A percentile compares a stretch with the other conserved stretches of the same genome.
These are phyloP conservation scores for Epizoanthus illoricatus DNA, from an alignment of 92 coral and sea anemone genomes.

Conservation along the genomic window DNA sequence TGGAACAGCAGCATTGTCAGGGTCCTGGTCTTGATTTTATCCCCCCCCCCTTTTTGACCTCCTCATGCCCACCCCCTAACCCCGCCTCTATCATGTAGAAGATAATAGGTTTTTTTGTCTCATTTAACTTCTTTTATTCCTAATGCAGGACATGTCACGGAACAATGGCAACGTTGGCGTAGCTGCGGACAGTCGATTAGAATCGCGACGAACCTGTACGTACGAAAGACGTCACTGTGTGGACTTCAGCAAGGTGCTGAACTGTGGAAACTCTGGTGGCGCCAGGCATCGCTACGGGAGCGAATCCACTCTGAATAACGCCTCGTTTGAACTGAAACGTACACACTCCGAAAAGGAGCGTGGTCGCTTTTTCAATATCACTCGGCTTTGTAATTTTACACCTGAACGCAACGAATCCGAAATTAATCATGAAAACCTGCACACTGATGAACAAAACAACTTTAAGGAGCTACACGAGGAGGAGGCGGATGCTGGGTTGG, in stretches of 20 bases:
- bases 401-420: slow-evolving; percentile 16
- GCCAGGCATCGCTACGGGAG: background rate
- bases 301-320: slow-evolving; percentile 26
- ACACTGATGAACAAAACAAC: slow-evolving; percentile 12
- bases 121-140: background rate
- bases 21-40: too few species aligned
- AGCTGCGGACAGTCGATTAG: background rate
- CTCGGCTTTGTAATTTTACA: slow-evolving; percentile 31
- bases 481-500: background rate
- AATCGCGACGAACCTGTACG: slow-evolving; percentile 14
- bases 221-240: slow-evolving; percentile 18
- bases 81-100: too few species aligned
- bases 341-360: slow-evolving; percentile 23
- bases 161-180: background rate
- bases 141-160: slow-evolving; percentile 8
- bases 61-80: too few species aligned
- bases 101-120: background rate
- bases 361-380: slow-evolving; percentile 59
- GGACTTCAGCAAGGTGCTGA: slow-evolving; percentile 1
- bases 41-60: too few species aligned
- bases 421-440: background rate
- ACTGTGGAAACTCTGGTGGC: background rate
- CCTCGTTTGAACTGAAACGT: slow-evolving; percentile 39
- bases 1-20: too few species aligned
- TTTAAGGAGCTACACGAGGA: slow-evolving; percentile 24